Conservation (phyloP, 2,113 vertebrate species). For the Psittacula cyanocephala region DNA sequence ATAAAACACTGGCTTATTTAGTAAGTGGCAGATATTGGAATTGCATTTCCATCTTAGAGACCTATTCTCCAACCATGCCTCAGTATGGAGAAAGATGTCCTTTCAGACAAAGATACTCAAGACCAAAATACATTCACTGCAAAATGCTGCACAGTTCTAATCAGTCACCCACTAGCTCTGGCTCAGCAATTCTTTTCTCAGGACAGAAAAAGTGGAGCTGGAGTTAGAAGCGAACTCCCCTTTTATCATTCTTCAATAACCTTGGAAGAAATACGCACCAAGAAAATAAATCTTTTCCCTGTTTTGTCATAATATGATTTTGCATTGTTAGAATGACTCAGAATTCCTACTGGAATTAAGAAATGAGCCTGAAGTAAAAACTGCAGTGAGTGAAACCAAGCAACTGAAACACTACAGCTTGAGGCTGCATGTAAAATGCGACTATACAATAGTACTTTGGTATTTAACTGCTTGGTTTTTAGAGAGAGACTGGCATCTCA, state of each 20-base stretch:
- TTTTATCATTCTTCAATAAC: neutral
- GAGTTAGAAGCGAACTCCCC: neutral
- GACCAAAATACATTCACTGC: neutral
- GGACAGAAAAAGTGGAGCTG: neutral
- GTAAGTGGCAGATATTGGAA: neutral
- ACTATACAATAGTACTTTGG: accelerated
- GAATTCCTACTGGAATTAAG: neutral
- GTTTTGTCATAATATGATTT: neutral
- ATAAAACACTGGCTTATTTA: neutral
- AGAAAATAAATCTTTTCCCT: neutral
- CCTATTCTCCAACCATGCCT: neutral
- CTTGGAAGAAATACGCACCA: neutral
- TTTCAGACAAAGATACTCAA: neutral
- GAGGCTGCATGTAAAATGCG: neutral
- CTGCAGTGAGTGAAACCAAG: neutral
- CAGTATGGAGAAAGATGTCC: neutral
- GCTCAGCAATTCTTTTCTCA: neutral
- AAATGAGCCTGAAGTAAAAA: neutral
- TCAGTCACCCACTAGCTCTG: neutral
- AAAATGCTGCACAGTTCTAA: neutral
- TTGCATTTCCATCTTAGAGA: neutral
- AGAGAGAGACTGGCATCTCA: neutral
- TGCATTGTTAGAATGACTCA: neutral
- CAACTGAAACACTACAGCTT: neutral
- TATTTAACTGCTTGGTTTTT: neutral